Base-by-base conservation (phyloP, 2,113 vertebrate genomes). In the Pachypanchax playfairii region DNA sequence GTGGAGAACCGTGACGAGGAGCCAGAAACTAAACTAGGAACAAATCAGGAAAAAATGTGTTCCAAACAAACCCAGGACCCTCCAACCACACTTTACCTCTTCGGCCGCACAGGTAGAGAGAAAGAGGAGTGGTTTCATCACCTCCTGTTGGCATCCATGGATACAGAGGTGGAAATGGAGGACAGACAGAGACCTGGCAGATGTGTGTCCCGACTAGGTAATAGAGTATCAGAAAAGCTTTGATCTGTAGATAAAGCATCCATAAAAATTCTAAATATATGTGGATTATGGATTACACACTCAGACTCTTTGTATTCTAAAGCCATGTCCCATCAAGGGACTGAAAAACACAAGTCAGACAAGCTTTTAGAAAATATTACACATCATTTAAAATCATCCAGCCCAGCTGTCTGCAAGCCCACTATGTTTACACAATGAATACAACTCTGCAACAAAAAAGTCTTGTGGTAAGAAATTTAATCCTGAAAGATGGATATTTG, bases 91-190 rank as follows among this genome's bases (percentile, higher is more conserved):
- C 90, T 96, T 21, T 95, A 91, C 84, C 91, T 96, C 25, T 96
- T 96, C 0, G 94, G 93, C 28, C 73, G 94, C 46, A 96, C 94
- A 0, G 95, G 94, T 10, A 84, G 95, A 46, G 94, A 95, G 61
- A 96, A 96, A 82, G 95, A 96, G 54, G 94, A 95, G 79, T 96
- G 95, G 95, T 96, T 92, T 65, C 91, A 90, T 65, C 87, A 92
- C 33, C 88, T 96, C 10, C 59, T 83, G 67, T 72, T 62, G 56
- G 93, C 91, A 2, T 91, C 93, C 61, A 56, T 15, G 3, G 26
- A 77, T 1, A 33, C 53, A 5, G 80, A 87, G 68, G 72, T 54
- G 4, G 55, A 87, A 35, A 49, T 26, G 17, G 76, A 75, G 15
- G 75, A 88, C 43, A 73, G 60, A 5, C 35, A 83, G 62, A 46